These are phyloP conservation scores for Pseudomugil gertrudae DNA, from an alignment of 2,797 vertebrate species.

Conservation along the genomic window DNA sequence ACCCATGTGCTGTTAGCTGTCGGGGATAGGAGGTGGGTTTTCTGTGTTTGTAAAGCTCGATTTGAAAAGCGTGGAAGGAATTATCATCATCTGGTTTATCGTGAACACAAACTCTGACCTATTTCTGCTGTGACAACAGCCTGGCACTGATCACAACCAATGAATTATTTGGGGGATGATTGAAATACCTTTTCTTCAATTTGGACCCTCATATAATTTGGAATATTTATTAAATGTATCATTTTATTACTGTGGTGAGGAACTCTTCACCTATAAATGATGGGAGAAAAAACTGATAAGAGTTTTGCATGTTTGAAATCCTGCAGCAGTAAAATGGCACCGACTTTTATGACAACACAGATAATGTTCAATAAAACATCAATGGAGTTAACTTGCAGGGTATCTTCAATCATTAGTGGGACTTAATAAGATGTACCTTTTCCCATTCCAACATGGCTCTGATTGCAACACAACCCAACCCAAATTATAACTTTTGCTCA, in stretches of 20 bases:
- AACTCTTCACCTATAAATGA: not conserved
- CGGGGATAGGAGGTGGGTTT: constrained; percentile 55
- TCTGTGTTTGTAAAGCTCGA: constrained; percentile 38
- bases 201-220: not conserved
- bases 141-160: not conserved
- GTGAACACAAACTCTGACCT: constrained; percentile 43
- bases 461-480: no score
- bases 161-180: not conserved
- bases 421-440: not conserved
- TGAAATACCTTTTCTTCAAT: not conserved
- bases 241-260: not conserved
- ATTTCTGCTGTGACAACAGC: constrained; percentile 33
- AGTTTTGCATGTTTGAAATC: not conserved
- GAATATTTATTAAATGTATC: not conserved
- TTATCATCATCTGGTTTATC: constrained; percentile 46
- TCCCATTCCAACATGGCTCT: not conserved
- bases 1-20: constrained; percentile 65
- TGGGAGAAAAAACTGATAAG: not conserved
- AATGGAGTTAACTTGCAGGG: not conserved
- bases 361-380: not conserved
- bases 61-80: constrained; percentile 46
- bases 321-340: not conserved
- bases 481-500: not conserved
- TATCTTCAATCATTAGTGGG: not conserved
- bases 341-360: not conserved